Evolutionary conservation across 2,888 invertebrate species (phyloP), one percentile per base, ranked within the genome.

Genomic region (Lasioglossum vierecki): DNA sequence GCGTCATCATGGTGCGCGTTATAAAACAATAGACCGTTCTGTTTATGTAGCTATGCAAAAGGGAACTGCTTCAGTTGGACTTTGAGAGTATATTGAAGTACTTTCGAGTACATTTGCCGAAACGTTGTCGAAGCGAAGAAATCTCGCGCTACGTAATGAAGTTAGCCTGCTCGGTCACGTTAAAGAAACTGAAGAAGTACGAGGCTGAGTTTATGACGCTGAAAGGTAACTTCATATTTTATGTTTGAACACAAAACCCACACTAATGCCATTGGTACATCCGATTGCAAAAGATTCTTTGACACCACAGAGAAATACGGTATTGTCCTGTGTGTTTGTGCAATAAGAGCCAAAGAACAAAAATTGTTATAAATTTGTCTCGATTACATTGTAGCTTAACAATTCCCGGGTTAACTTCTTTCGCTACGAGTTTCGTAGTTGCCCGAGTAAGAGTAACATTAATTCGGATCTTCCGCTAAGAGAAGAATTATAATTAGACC

Each of bases 31-130:
- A 39, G 49, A 35, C 9, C 74, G 39, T 53, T 71, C 22, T 71
- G 2, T 85, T 95, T 95, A 18, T 41, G n/a, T 70, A 97, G 96
- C 96, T 96, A 88, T 98, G 98, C 85, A 97, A 98, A 93, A 98
- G 98, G 91, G 99, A 99, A 94, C 96, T 99, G 53, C 95, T 99
- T 80, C 97, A 97, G 88, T 96, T 99, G 88, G 99, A 99, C 95
- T 99, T 99, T 94, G 99, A 99, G 95, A 99, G 99, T 30, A 98
- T 99, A 83, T 96, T 99, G 89, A 99, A 99, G 95, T 99, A 99
- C 96, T 99, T 99, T 95, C 97, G 99, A 85, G 99, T 99, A 3
- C 98, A 98, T 22, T 96, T 99, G 90, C 99, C 99, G 66, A 99
- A 99, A 95, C 98, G 98, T 93, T 99, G 99, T 94, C 97, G 99